Percentiles rank a stretch among this genome's conserved stretches.
These are phyloP conservation scores for Antrozous pallidus DNA, from an alignment of 2,797 vertebrate species.

Conservation along the genomic window DNA sequence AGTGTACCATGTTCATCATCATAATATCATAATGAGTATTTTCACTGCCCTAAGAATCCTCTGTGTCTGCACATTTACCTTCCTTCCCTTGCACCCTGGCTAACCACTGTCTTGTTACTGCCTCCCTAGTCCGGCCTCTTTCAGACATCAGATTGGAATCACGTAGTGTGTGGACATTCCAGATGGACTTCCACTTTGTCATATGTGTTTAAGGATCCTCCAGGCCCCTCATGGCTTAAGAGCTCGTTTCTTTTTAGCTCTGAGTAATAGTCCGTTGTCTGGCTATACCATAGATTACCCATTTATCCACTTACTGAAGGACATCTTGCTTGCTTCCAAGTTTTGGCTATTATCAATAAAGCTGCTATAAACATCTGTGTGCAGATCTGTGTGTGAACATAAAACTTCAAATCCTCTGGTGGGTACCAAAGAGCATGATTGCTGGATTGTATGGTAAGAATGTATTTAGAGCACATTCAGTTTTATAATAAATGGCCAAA, in stretches of 20 bases:
- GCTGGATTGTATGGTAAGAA: neutral
- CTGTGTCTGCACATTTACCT: neutral
- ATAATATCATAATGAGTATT: neutral
- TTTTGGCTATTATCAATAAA: conserved; percentile 7
- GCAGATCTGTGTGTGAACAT: neutral
- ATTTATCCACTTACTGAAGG: neutral
- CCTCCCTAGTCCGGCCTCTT: neutral
- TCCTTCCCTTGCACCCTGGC: neutral
- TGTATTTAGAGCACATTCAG: neutral
- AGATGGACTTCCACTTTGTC: neutral
- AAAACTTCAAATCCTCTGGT: neutral
- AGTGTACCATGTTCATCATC: neutral
- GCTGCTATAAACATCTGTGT: neutral
- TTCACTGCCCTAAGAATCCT: neutral
- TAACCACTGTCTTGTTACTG: neutral
- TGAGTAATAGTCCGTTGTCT: neutral
- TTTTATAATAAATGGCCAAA: neutral
- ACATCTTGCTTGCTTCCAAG: neutral
- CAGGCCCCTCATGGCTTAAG: neutral
- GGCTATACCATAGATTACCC: neutral
- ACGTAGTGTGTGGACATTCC: neutral
- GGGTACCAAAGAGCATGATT: neutral
- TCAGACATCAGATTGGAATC: neutral
- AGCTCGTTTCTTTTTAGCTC: neutral
- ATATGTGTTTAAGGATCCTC: neutral